Base-by-base conservation (phyloP, 2,888 invertebrate species). In the Synanthedon vespiformis region DNA sequence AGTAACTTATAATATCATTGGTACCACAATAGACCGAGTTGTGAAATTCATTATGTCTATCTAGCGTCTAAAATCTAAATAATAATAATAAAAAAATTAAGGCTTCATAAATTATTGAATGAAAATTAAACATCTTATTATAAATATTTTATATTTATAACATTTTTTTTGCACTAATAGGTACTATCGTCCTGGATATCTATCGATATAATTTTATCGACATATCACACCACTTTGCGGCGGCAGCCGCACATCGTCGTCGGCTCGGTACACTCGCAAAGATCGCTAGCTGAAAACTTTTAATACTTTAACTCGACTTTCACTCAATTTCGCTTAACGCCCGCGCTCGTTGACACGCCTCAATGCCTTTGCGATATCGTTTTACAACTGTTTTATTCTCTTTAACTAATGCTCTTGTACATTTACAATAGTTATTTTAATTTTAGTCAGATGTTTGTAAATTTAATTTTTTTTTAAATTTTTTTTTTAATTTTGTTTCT, bases 291-390 rank as follows among this genome's bases (percentile, higher is more conserved):
- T 86, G 80, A 83, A 86, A 86, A 86, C 84, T 86, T 86, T 85
- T 87, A 86, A 87, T 86, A 86, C 87, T 80, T 86, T 85, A 84
- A 85, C 83, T 82, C 78, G 77, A 78, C 82, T 85, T 80, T 85
- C 83, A 80, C 84, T 85, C 86, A 81, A 85, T 85, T 86, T 83
- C 80, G 77, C 77, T 80, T 76, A 79, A 74, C 80, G 77, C 81
- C 72, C 68, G 53, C 59, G 63, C 67, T 65, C 78, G 82, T 77
- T 82, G 83, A 82, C 82, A 79, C 80, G 79, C 64, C 67, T 70
- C 75, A 70, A 70, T 72, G 72, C 63, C 61, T 63, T 57, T 56
- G 59, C 67, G 67, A 68, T 74, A 82, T 77, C 70, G 71, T 64
- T 68, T 72, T 74, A 63, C 72, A 80, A 78, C 77, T 68, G 74